Base-by-base conservation (phyloP, 1,140 invertebrate genomes). In the Saccostrea glomerata region DNA sequence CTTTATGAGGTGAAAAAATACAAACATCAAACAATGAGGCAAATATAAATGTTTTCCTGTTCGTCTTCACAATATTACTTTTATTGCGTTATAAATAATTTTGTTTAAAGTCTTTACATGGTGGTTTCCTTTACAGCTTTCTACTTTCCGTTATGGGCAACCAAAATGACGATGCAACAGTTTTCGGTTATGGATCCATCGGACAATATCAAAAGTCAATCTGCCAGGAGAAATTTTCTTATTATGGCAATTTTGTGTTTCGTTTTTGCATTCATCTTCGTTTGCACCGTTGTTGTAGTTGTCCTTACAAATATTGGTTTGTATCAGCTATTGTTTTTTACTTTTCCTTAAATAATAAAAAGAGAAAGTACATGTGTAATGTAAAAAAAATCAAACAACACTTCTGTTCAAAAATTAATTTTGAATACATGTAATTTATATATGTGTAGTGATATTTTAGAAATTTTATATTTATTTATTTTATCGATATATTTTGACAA, bases 191-290 rank as follows among this genome's bases (percentile, higher is more conserved):
- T 13, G 9, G 25, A 77, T 15, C 25, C 70, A 15, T 6, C 15
- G n/a, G 58, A 63, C 15, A 63, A 63, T 25, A 23, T 15, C 23
- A 25, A 77, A 13, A 25, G 30, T 13, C 23, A 30, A 77, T 12
- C 15, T 5, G 70, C 70, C 70, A 36, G 25, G 11, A 77, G 70
- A 12, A 77, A 36, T 30, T 77, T 77, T 36, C 25, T 36, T 13
- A 30, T 77, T 30, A 77, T 77, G 30, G 23, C 70, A 30, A 77
- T 77, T 36, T 15, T 77, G 13, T 77, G 70, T 77, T 77, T 77
- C 15, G 25, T 77, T 23, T 15, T 77, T 77, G 70, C 25, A 23
- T 25, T 23, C 25, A 73, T 73, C 70, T 77, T 77, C 25, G 36
- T 77, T 15, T 77, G 70, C 9, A 30, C 70, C 4, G 23, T 36